A percentile compares a stretch with the other conserved stretches of the same genome.
Conservation (phyloP, 2,888 invertebrate genomes). For the Lepidochitona cinerea region DNA sequence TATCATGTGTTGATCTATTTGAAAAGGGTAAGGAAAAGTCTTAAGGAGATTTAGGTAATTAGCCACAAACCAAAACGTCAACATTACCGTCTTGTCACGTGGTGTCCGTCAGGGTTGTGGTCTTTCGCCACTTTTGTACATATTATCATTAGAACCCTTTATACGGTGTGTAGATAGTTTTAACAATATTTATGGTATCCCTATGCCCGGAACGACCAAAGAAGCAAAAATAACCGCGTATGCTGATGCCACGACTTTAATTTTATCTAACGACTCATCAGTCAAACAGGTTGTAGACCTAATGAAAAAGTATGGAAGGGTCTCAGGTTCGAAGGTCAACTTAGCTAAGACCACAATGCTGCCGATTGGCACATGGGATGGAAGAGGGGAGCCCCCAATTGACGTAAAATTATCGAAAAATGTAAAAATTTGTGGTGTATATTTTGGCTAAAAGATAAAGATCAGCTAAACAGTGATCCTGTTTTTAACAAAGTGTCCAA, state of each 20-base stretch:
- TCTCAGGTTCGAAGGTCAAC: constrained; percentile 27
- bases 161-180: background rate
- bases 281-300: background rate
- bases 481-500: background rate
- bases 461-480: background rate
- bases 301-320: constrained; percentile 3
- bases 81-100: no score
- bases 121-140: background rate
- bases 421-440: background rate
- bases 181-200: constrained; percentile 14
- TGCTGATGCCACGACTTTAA: constrained; percentile 16
- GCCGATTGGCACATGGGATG: background rate
- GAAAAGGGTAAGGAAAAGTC: no score
- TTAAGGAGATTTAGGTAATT: no score
- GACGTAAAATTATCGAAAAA: background rate
- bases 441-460: background rate
- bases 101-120: background rate
- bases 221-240: constrained; percentile 7
- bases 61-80: no score
- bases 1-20: no score
- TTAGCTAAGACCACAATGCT: constrained; percentile 23
- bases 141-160: background rate
- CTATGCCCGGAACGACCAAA: constrained; percentile 9
- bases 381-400: background rate
- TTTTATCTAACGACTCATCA: constrained; percentile 4